These are phyloP conservation scores for Austrolebias charrua DNA, from an alignment of 2,797 vertebrate genomes.

Conservation along the genomic window DNA sequence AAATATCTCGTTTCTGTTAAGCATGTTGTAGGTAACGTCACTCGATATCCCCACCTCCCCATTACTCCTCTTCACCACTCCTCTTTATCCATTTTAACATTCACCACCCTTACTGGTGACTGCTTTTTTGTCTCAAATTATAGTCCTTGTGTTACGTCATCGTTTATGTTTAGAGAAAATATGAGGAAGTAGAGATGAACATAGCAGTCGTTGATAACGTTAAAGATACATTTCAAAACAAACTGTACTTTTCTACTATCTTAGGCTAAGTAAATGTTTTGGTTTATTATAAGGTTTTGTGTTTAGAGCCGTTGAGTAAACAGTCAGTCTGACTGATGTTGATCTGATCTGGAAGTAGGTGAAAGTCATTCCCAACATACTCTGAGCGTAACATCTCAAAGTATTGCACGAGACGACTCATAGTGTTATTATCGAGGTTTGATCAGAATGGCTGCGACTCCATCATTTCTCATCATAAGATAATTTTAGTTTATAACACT, in stretches of 20 bases:
- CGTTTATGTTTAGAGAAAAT: not conserved
- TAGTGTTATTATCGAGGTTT: too few species aligned
- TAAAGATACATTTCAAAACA: too few species aligned
- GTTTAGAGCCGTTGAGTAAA: not conserved
- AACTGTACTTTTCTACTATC: not conserved
- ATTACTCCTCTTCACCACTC: not conserved
- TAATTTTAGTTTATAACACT: too few species aligned
- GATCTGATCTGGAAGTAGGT: too few species aligned
- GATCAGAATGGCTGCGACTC: too few species aligned
- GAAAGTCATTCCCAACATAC: too few species aligned
- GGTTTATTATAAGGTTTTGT: not conserved
- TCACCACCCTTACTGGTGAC: not conserved
- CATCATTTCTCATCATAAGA: too few species aligned
- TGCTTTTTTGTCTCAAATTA: not conserved
- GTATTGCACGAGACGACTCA: too few species aligned
- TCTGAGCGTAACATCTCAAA: too few species aligned
- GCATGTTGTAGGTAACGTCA: conserved; percentile 52
- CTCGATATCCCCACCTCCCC: conserved; percentile 16
- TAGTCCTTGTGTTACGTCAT: not conserved
- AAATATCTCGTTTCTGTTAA: conserved; percentile 11
- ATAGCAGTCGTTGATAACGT: too few species aligned
- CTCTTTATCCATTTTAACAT: not conserved
- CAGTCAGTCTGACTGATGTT: too few species aligned
- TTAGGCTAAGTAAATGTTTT: not conserved
- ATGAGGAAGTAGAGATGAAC: not conserved